Evolutionary conservation across 2,888 invertebrate species (phyloP).

Genomic region (Cacoxenus indagator): DNA sequence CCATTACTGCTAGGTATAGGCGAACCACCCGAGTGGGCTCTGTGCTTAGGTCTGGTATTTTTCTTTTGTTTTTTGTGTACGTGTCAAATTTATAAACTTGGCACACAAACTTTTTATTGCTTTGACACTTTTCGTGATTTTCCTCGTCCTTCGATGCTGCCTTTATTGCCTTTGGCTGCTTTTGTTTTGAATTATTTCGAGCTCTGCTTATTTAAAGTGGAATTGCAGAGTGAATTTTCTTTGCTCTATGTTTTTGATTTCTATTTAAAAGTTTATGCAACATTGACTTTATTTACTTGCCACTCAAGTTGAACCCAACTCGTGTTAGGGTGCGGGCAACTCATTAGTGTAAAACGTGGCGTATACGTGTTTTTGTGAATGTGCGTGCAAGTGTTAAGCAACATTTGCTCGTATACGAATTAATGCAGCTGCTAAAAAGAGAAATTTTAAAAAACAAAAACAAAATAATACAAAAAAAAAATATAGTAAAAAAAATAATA

Average conservation of each 20-base stretch:
- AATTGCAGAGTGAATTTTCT: conserved; percentile 40
- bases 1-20: conserved; percentile 46
- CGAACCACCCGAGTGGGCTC: conserved; percentile 39
- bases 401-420: too few species aligned
- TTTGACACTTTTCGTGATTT: conserved; percentile 55
- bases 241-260: background rate
- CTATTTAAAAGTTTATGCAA: background rate
- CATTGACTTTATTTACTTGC: background rate
- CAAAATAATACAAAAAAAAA: background rate
- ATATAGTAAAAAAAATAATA: too few species aligned
- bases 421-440: too few species aligned
- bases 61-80: conserved; percentile 38
- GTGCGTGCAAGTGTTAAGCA: background rate
- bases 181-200: background rate
- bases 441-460: too few species aligned
- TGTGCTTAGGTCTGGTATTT: conserved; percentile 34
- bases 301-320: background rate
- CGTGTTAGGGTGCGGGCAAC: background rate
- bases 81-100: conserved; percentile 50
- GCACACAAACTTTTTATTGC: conserved; percentile 52
- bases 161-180: conserved; percentile 18
- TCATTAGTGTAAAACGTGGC: background rate
- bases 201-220: conserved; percentile 42
- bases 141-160: conserved; percentile 22
- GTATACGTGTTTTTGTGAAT: background rate